Percentiles rank a stretch among this genome's conserved stretches.
Conservation (phyloP, 64 coral and sea anemone species). For the Acropora tenuis region DNA sequence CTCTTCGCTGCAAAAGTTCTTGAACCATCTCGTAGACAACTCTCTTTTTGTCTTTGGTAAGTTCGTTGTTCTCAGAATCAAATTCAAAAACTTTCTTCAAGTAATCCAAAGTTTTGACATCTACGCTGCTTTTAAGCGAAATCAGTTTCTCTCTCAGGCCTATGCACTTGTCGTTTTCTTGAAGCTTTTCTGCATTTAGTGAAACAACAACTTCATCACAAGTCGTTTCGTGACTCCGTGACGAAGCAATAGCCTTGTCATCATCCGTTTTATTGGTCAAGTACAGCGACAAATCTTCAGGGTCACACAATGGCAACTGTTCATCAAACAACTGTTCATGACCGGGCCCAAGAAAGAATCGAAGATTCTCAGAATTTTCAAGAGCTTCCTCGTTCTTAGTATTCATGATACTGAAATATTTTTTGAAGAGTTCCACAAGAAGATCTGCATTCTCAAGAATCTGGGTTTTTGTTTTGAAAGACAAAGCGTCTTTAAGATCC, state of each 20-base stretch:
- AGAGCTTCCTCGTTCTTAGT: constrained; percentile 19
- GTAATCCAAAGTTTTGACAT: constrained; percentile 52
- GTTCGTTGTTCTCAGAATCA: background rate
- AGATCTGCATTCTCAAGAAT: constrained; percentile 49
- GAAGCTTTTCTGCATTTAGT: background rate
- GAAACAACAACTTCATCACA: constrained; percentile 8
- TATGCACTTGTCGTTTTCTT: background rate
- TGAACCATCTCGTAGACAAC: constrained; percentile 37
- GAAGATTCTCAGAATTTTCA: constrained; percentile 4
- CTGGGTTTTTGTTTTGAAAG: constrained; percentile 3
- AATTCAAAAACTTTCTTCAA: constrained; percentile 67
- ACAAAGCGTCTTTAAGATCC: background rate
- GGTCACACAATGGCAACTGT: background rate
- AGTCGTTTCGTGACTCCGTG: background rate
- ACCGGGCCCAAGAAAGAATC: background rate
- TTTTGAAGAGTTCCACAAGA: constrained; percentile 49
- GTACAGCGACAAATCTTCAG: constrained; percentile 39
- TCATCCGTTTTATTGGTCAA: constrained; percentile 86
- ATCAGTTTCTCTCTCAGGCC: constrained; percentile 23
- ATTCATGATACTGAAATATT: constrained; percentile 49
- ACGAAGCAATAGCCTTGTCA: constrained; percentile 77
- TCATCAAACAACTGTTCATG: constrained; percentile 5
- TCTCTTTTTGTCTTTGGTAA: background rate
- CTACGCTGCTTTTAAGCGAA: constrained; percentile 30
- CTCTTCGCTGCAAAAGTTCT: constrained; percentile 25